Base-by-base conservation (phyloP, 92 coral and sea anemone species). In the Montipora capitata region DNA sequence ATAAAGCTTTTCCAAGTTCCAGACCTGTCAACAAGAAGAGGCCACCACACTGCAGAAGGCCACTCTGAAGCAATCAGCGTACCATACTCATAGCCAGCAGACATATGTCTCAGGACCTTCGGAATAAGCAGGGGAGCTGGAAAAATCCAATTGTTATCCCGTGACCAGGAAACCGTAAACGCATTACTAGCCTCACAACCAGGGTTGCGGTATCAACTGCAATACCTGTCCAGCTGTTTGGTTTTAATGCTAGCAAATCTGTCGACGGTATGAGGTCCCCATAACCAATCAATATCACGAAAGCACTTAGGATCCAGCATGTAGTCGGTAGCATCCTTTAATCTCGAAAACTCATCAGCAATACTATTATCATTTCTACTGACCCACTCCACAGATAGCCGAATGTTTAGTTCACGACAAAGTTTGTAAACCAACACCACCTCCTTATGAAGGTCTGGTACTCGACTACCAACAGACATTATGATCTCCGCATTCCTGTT, bases 1-100 rank as follows among this genome's bases (percentile, higher is more conserved):
- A 94, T 74, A 73, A 91, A 90, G 43, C 68, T 65, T 45, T 88
- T 85, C 88, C 89, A 91, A 38, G 40, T 18, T 11, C 88, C 88
- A 75, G 54, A 13, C 61, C 52, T 90, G 62, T 63, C 70, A 65
- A 93, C 56, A 17, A 93, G 89, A 40, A 93, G 78, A 20, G 94
- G 89, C 93, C 94, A 94, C 94, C 93, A 94, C 35, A 81, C 79
- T 4, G 92, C 94, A 4, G 94, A 91, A 40, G 90, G 90, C 96
- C 96, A 94, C n/a, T 81, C 78, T 13, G 96, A 92, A 67, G 84
- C 87, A 56, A 56, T 56, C 61, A 13, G 5, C 10, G 15, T 56
- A 56, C 61, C 61, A 56, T 3, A 3, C 61, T 56, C 61, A 3
- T 56, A 2, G 61, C 61, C 61, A 3, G 61, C 10, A 7, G 61